These are phyloP conservation scores for Acanthopleura granulata DNA, from an alignment of 2,888 invertebrate species.

Conservation along the genomic window DNA sequence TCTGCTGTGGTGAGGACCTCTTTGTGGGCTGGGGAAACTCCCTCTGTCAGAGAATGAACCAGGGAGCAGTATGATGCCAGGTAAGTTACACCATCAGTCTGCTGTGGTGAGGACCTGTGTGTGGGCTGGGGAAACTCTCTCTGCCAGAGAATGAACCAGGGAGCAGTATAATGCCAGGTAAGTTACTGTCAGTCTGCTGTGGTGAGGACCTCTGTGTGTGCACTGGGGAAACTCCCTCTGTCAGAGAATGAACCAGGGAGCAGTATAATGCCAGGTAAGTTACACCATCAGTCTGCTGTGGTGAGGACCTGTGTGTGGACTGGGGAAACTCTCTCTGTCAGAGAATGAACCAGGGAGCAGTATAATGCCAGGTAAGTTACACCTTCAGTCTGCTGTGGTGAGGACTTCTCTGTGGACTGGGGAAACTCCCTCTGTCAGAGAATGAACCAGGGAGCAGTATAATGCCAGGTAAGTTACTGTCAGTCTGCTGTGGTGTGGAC, in stretches of 20 bases:
- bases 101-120: constrained; percentile 95
- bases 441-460: constrained; percentile 99
- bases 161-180: constrained; percentile 99
- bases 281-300: constrained; percentile 81
- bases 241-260: constrained; percentile 99
- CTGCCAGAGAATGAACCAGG: constrained; percentile 99
- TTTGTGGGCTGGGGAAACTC: constrained; percentile 95
- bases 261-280: constrained; percentile 96
- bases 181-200: constrained; percentile 79
- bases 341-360: constrained; percentile 99
- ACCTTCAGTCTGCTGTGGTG: constrained; percentile 85
- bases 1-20: constrained; percentile 93
- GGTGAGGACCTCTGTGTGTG: constrained; percentile 96
- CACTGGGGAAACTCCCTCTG: constrained; percentile 90
- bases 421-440: constrained; percentile 93
- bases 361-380: constrained; percentile 92
- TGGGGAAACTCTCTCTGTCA: constrained; percentile 92
- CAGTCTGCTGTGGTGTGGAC: constrained; percentile 81
- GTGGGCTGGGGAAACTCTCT: constrained; percentile 92
- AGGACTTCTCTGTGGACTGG: constrained; percentile 95
- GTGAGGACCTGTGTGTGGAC: constrained; percentile 95
- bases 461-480: constrained; percentile 84
- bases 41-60: constrained; percentile 98
- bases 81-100: constrained; percentile 77
- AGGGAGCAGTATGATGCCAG: constrained; percentile 99